Evolutionary conservation across 2,797 vertebrate genomes (phyloP), one percentile per base, ranked within the genome.

Genomic region (Streptopelia turtur): DNA sequence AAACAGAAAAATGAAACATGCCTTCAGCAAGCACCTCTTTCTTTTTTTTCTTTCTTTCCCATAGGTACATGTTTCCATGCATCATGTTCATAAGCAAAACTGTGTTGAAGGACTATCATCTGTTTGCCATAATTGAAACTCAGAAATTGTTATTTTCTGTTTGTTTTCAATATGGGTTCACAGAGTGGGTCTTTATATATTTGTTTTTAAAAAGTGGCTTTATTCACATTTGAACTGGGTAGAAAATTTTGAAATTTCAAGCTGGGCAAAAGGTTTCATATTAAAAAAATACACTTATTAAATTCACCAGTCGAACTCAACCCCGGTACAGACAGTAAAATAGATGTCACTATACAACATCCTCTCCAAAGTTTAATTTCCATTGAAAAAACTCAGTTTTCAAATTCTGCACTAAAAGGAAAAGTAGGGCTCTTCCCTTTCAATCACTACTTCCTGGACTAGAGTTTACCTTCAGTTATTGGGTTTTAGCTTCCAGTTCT

Each of bases 211-310:
- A 47, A 64, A 43, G 9, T n/a, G 17, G 39, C 76, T 70, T 2
- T 28, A 59, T 41, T 45, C 16, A 37, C 18, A 35, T 12, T 56
- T 27, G 5, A 72, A 74, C 10, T 22, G 3, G 15, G 28, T 55
- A 82, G 27, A 94, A 84, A 47, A 50, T 43, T 70, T 66, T 22
- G 27, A 76, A 82, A 79, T 22, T 93, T 7, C n/a, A 45, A 77
- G 43, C 9, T 52, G 9, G 17, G 9, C 12, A 72, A 69, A 33
- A 80, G 4, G 50, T 59, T 80, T 79, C 2, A 1, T 47, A 18
- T 10, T 0, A 8, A 24, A 83, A 83, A 82, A 77, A 65, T 25
- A 59, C 4, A 20, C 0, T 0, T 55, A 21, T 27, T 50, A 39
- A 55, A 63, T 52, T 35, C 1, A 1, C 16, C 55, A 69, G 7